Percentiles rank a stretch among this genome's conserved stretches.
These are phyloP conservation scores for Clarias pachynema DNA, from an alignment of 2,797 vertebrate species.

Conservation along the genomic window DNA sequence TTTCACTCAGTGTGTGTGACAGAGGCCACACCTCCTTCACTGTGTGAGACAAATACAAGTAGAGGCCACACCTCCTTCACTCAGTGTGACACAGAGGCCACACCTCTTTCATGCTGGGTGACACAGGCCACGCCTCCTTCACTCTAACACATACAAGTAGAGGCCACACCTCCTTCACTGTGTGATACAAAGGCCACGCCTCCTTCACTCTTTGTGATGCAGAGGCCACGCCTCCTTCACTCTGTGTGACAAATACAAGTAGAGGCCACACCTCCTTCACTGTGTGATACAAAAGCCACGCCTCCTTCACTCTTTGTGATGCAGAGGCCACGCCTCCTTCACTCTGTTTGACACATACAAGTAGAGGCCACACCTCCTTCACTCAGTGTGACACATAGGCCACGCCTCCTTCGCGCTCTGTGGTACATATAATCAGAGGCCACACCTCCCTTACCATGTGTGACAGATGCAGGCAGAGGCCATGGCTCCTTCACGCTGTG, in stretches of 20 bases:
- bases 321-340: not conserved
- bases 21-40: not conserved
- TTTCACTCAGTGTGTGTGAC: not conserved
- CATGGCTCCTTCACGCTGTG: not conserved
- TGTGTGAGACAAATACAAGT: too few relatives aligned
- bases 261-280: not conserved
- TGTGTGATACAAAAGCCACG: not conserved
- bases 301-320: not conserved
- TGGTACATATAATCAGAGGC: not conserved
- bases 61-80: not conserved
- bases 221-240: not conserved
- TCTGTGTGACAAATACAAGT: not conserved
- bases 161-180: not conserved
- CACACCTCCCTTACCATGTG: not conserved
- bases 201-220: not conserved
- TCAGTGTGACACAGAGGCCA: not conserved
- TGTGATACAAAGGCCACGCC: not conserved
- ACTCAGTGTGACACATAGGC: not conserved
- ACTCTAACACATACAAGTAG: not conserved
- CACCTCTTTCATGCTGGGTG: not conserved
- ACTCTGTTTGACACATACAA: not conserved
- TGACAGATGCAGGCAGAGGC: not conserved
- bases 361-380: not conserved
- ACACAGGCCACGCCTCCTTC: not conserved
- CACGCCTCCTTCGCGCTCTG: not conserved